phyloP scores from a whole-genome alignment of 2,113 vertebrate genomes.

The Gymnarchus niloticus region DNA sequence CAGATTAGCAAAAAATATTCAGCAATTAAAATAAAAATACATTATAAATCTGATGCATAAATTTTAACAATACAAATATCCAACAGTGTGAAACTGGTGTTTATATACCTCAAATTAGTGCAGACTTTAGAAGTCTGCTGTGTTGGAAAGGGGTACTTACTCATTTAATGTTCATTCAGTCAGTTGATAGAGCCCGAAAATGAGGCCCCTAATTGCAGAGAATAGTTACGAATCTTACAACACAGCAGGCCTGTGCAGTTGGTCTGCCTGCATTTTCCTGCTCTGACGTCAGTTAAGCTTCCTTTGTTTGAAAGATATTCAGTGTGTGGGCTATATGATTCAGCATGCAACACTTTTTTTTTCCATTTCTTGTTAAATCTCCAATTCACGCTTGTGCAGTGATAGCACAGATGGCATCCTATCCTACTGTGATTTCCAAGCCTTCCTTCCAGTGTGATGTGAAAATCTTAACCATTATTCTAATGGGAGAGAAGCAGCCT shows the following conservation, averaged over 20 bases:
- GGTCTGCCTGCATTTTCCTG: neutral
- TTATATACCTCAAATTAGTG: neutral
- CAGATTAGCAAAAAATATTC: no score
- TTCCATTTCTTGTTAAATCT: neutral
- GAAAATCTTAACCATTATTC: conserved; percentile 5
- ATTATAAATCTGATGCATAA: neutral
- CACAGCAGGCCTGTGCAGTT: neutral
- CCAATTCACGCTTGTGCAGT: neutral
- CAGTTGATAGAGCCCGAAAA: neutral
- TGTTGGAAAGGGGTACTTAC: neutral
- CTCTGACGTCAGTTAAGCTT: neutral
- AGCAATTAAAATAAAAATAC: conserved; percentile 1
- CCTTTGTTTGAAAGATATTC: conserved; percentile 6
- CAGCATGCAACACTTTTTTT: neutral
- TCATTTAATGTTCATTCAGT: neutral
- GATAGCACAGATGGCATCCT: conserved; percentile 14
- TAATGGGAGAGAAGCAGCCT: neutral
- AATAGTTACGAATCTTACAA: neutral
- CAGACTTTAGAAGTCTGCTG: neutral
- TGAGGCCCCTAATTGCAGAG: neutral
- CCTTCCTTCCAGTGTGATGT: neutral
- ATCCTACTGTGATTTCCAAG: conserved; percentile 11
- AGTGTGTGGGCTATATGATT: conserved; percentile 13
- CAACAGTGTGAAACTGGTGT: neutral
- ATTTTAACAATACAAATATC: neutral